These are phyloP conservation scores for Ambastaia sidthimunki DNA, from an alignment of 2,797 vertebrate species.

Conservation along the genomic window DNA sequence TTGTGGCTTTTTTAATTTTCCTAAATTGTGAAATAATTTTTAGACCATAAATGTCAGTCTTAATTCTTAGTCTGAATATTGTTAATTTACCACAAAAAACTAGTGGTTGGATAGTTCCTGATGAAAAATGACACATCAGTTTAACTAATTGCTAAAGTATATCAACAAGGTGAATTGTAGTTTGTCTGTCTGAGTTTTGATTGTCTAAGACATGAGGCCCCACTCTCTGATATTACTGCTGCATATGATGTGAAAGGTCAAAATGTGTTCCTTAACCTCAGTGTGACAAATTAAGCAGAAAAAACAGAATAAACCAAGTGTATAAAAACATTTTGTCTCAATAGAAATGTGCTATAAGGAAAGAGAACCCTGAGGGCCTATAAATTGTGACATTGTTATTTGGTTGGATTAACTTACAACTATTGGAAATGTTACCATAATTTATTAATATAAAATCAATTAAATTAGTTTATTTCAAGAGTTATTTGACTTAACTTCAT, in stretches of 20 bases:
- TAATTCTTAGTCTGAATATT: neutral
- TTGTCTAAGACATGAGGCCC: neutral
- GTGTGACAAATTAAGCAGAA: conserved; percentile 67
- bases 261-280: conserved; percentile 56
- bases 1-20: no score
- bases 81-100: neutral
- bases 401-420: no score
- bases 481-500: neutral
- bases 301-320: conserved; percentile 71
- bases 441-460: neutral
- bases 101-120: neutral
- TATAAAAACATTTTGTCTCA: conserved; percentile 70
- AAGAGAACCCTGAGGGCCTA: neutral
- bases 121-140: conserved; percentile 24
- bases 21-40: no score
- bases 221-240: conserved; percentile 6
- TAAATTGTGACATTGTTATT: conserved; percentile 33
- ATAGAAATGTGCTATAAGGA: conserved; percentile 61
- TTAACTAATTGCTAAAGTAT: conserved; percentile 16
- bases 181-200: conserved; percentile 4
- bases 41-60: neutral
- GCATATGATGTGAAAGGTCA: conserved; percentile 54
- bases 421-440: no score
- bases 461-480: neutral
- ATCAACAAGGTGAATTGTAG: conserved; percentile 8